Evolutionary conservation across 2,797 vertebrate species (phyloP), one percentile per base, ranked within the genome.

Genomic region (Avahi laniger): DNA sequence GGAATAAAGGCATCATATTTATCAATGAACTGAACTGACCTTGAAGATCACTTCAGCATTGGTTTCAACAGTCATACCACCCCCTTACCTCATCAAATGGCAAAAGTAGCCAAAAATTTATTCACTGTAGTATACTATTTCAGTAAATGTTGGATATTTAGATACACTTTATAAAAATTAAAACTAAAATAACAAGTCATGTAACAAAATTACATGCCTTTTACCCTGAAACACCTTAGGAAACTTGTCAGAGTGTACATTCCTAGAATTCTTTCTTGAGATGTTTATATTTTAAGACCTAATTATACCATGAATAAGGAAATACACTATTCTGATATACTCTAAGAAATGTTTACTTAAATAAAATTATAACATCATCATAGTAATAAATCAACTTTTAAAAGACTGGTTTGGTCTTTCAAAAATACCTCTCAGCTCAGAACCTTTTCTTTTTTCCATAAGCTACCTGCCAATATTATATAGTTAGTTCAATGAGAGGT

Each of bases 121-220:
- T 92, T 98, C 96, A 90, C 93, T 96, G 91, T 59, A 91, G 86
- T 91, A 43, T 92, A 96, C 93, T 94, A 98, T 93, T 93, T 98
- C 96, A 92, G 57, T 67, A 97, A 92, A 98, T 26, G 52, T 59
- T 4, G 0, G 70, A 97, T 94, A 97, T 75, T 97, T 95, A 98
- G 93, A 98, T n/a, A 38, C 50, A 97, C 78, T 98, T 98, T 93
- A 94, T 89, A 98, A 96, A 97, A 96, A 97, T 63, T 92, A 97
- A 97, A 98, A 95, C 84, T 92, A 94, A 98, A 98, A 92, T 75
- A 96, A 97, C 88, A 95, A 89, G 97, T 98, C 91, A 92, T 52
- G 33, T 95, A 97, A 83, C n/a, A 97, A 97, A 78, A 91, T 97
- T 96, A 97, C 43, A 97, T 97, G 79, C 52, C 96, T 98, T 97